Evolutionary conservation across 2,888 invertebrate species (phyloP).

Genomic region (Kuschelorhynchus macadamiae): DNA sequence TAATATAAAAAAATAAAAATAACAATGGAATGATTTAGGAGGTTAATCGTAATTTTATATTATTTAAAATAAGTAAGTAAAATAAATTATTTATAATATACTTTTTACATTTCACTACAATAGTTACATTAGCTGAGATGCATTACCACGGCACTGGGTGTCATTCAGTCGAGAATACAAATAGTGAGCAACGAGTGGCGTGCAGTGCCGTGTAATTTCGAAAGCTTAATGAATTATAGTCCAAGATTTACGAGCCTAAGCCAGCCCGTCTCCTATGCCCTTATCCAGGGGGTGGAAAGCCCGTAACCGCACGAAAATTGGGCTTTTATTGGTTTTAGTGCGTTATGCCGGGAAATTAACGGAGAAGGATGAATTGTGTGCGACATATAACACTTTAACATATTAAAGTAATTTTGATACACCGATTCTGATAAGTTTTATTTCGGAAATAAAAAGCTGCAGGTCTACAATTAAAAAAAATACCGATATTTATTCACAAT

Average conservation of each 20-base stretch:
- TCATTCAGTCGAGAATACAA: conserved; percentile 24
- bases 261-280: conserved; percentile 22
- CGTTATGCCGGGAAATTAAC: conserved; percentile 44
- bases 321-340: conserved; percentile 48
- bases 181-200: conserved; percentile 45
- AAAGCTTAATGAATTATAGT: conserved; percentile 47
- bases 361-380: conserved; percentile 21
- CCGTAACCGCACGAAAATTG: conserved; percentile 45
- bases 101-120: too few relatives aligned
- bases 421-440: too few relatives aligned
- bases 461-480: too few relatives aligned
- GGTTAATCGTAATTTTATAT: too few relatives aligned
- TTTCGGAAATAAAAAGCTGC: too few relatives aligned
- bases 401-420: background rate
- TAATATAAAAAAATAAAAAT: too few relatives aligned
- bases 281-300: conserved; percentile 20
- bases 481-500: too few relatives aligned
- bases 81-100: too few relatives aligned
- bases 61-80: too few relatives aligned
- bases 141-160: conserved; percentile 26
- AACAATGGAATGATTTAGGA: too few relatives aligned
- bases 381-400: conserved; percentile 28
- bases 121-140: too few relatives aligned
- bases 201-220: conserved; percentile 44
- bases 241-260: conserved; percentile 41